Evolutionary conservation across 2,888 invertebrate species (phyloP), one percentile per base, ranked within the genome.

Genomic region (Poecilobothrus nobilitatus): DNA sequence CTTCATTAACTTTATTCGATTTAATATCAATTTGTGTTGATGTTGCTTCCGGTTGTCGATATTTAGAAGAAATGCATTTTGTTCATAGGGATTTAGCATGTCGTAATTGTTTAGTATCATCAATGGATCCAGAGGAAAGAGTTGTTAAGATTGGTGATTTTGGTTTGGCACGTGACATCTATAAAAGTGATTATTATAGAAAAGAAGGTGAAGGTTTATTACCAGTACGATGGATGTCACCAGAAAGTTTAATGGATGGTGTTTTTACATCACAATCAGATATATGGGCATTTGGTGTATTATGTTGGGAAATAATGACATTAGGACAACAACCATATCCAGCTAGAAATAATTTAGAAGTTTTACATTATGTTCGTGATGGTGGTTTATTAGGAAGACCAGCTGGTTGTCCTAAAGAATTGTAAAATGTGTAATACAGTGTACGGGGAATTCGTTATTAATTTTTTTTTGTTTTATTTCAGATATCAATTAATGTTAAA

Each of bases 161-260:
- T 80, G 98, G 98, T 0, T 84, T 99, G 10, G 97, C 98, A 0
- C 85, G 98, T 71, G 97, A 98, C 80, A 94, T 98, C 72, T 97
- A 97, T 81, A 94, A 95, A 80, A 96, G 94, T 77, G 97, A 98
- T 80, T 99, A 98, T 78, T 99, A 98, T 78, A 87, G 97, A 72
- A 97, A 97, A 81, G 95, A 95, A 82, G 92, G 94, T 1, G 90
- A 91, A 84, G 89, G 96, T 1, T 83, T 97, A 65, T 81, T 98
- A 67, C 98, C 97, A 1, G 95, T 98, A 0, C 86, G 97, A 63
- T 98, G 98, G 98, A 97, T 99, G 97, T 91, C 97, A 0, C 97
- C 97, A 1, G 99, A 99, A 82, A 95, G 96, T 33, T 83, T 98
- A 15, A 90, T 95, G 1, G 97, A 97, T 78, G 97, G 97, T 0